Evolutionary conservation across 2,113 vertebrate genomes (phyloP).

Genomic region (Cebidichthys violaceus): DNA sequence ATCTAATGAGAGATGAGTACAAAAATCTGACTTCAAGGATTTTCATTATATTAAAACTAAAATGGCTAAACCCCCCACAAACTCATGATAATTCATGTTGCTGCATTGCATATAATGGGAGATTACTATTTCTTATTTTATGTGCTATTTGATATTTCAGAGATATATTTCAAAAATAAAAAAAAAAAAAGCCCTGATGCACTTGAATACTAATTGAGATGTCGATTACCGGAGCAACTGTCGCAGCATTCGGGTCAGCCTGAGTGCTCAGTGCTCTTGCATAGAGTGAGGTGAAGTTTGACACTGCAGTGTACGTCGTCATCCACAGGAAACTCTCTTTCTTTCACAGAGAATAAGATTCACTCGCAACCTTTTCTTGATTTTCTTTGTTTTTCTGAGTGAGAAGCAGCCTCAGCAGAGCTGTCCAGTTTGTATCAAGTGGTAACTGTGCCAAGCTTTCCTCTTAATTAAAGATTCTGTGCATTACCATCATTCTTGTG

Average conservation of each 20-base stretch:
- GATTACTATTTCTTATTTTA: no score
- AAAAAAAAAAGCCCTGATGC: no score
- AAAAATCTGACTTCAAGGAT: no score
- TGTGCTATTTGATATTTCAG: no score
- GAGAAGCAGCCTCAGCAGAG: background rate
- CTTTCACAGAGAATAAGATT: background rate
- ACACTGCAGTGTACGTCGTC: background rate
- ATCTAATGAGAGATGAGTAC: no score
- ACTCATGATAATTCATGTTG: no score
- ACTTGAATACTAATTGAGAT: no score
- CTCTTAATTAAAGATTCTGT: background rate
- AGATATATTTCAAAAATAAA: no score
- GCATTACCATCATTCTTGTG: background rate
- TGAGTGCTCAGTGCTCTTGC: background rate
- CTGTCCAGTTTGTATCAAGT: background rate
- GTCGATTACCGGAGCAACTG: background rate
- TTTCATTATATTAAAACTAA: no score
- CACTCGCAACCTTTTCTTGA: background rate
- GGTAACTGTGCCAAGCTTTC: background rate
- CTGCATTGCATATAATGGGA: no score
- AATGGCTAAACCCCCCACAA: no score
- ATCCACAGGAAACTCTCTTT: background rate
- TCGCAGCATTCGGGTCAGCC: no score
- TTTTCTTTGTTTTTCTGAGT: background rate
- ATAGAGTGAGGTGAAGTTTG: background rate